Conservation (phyloP, 2,113 vertebrate genomes). For the Noctilio leporinus region DNA sequence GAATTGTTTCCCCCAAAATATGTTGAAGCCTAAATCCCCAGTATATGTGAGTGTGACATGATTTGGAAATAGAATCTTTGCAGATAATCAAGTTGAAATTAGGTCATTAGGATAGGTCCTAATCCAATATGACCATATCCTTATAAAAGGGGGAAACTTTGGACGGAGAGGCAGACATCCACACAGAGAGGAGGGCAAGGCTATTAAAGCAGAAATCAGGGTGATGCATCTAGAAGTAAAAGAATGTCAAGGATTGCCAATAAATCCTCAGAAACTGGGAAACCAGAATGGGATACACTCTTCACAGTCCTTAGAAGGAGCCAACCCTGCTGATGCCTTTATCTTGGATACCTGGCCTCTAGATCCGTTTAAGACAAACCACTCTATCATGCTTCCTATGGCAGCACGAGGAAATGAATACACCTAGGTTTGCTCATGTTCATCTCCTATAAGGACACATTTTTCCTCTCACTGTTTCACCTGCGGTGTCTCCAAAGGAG, state of each 20-base stretch:
- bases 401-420: not conserved
- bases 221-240: not conserved
- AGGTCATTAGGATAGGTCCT: not conserved
- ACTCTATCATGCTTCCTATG: not conserved
- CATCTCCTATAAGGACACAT: not conserved
- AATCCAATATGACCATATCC: not conserved
- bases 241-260: not conserved
- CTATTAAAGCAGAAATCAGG: not conserved
- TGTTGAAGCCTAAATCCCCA: not conserved
- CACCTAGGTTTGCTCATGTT: not conserved
- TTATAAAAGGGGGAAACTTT: not conserved
- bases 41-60: not conserved
- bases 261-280: not conserved
- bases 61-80: not conserved
- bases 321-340: not conserved
- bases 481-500: not conserved
- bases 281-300: not conserved
- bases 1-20: not conserved
- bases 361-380: not conserved
- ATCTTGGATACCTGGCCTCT: not conserved
- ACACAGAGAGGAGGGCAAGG: not conserved
- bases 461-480: not conserved
- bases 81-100: not conserved
- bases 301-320: not conserved
- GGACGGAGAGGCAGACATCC: not conserved